These are phyloP conservation scores for Perizoma affinitatum DNA, from an alignment of 2,888 invertebrate genomes.

Conservation along the genomic window DNA sequence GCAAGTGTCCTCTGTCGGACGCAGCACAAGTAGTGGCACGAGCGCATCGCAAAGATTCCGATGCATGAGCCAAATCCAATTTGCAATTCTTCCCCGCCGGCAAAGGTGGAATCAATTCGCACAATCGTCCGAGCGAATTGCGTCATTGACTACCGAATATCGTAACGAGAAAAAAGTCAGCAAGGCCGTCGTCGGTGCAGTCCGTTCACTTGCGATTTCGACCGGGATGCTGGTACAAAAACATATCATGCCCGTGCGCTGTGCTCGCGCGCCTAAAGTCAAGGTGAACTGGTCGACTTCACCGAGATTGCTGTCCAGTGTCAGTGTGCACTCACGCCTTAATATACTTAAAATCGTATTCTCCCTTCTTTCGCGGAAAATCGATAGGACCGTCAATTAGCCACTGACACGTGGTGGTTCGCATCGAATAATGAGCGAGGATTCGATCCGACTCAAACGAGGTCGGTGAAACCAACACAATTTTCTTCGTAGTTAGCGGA, in stretches of 20 bases:
- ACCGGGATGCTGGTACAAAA: conserved; percentile 55
- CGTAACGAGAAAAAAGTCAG: conserved; percentile 63
- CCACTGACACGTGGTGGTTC: conserved; percentile 63
- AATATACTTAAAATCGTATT: conserved; percentile 6
- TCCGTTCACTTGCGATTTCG: conserved; percentile 80
- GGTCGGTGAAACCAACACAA: conserved; percentile 57
- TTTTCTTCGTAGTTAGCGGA: conserved; percentile 50
- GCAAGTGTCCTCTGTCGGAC: conserved; percentile 37
- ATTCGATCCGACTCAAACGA: conserved; percentile 52
- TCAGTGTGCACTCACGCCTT: conserved; percentile 26
- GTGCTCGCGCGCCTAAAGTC: conserved; percentile 64
- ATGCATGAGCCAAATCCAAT: conserved; percentile 58
- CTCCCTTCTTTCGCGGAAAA: conserved; percentile 28
- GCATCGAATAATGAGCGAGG: conserved; percentile 55
- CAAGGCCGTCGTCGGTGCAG: conserved; percentile 70
- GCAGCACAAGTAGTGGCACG: conserved; percentile 37
- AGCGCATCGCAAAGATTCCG: conserved; percentile 45
- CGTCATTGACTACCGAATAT: conserved; percentile 72
- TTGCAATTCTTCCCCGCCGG: conserved; percentile 57
- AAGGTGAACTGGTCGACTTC: conserved; percentile 69
- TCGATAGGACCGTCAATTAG: conserved; percentile 56
- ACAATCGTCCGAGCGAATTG: conserved; percentile 65
- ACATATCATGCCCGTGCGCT: conserved; percentile 46
- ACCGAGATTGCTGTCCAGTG: conserved; percentile 36
- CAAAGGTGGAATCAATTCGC: conserved; percentile 65